These are phyloP conservation scores for Takifugu flavidus DNA, from an alignment of 2,113 vertebrate species.

Conservation along the genomic window DNA sequence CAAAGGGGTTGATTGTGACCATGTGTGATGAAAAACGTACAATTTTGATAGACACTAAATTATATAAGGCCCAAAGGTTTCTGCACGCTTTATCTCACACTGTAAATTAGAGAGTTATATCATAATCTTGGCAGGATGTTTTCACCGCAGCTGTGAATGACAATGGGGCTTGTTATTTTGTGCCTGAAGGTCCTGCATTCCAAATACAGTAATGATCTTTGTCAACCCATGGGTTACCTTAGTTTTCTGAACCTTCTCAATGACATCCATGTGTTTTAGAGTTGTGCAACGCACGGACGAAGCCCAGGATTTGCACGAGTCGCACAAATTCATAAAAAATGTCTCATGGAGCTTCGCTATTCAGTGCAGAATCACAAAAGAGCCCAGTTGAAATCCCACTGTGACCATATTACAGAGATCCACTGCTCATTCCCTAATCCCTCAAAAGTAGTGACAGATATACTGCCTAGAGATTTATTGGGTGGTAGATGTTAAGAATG, in stretches of 20 bases:
- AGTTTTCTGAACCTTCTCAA: background rate
- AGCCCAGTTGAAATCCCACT: slow-evolving; percentile 6
- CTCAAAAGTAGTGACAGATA: too few species aligned
- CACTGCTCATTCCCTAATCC: background rate
- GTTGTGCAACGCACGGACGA: slow-evolving; percentile 21
- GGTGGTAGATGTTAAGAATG: too few species aligned
- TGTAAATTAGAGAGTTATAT: slow-evolving; percentile 18
- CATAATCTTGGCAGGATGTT: slow-evolving; percentile 31
- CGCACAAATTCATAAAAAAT: slow-evolving; percentile 17
- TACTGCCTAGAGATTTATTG: too few species aligned
- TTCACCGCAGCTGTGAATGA: slow-evolving; percentile 35
- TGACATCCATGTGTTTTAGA: background rate
- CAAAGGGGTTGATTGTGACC: too few species aligned
- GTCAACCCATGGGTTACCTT: slow-evolving; percentile 3
- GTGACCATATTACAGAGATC: slow-evolving; percentile 13
- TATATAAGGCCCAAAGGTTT: background rate
- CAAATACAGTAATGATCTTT: slow-evolving; percentile 4
- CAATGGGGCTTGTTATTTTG: slow-evolving; percentile 5
- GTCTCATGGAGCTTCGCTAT: background rate
- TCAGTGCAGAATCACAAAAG: slow-evolving; percentile 8
- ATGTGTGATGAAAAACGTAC: too few species aligned
- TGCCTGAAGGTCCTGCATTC: background rate
- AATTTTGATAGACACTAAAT: too few species aligned
- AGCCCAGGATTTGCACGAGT: slow-evolving; percentile 28
- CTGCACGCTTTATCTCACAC: slow-evolving; percentile 27